Percentiles rank a stretch among this genome's conserved stretches.
These are phyloP conservation scores for Metallyticus violacea DNA, from an alignment of 2,888 invertebrate species.

Conservation along the genomic window DNA sequence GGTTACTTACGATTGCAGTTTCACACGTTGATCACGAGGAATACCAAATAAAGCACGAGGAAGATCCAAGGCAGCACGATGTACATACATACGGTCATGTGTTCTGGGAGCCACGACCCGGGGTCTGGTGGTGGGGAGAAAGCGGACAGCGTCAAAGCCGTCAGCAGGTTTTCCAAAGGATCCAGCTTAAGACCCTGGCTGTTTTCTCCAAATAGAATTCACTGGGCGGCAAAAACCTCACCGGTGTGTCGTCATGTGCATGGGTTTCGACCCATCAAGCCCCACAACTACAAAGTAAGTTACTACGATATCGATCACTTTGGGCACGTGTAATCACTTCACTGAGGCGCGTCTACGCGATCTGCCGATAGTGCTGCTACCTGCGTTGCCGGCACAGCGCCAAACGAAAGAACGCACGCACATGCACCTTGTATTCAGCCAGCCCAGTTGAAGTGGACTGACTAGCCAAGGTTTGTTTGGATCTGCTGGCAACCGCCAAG, in stretches of 20 bases:
- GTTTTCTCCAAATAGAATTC: too few relatives aligned
- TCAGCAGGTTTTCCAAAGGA: neutral
- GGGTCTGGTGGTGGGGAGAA: neutral
- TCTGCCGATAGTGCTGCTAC: neutral
- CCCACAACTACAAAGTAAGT: too few relatives aligned
- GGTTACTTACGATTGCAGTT: conserved; percentile 11
- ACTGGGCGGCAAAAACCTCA: too few relatives aligned
- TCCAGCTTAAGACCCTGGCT: neutral
- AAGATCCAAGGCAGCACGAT: conserved; percentile 66
- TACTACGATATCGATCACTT: neutral
- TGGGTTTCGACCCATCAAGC: too few relatives aligned
- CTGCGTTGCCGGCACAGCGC: neutral
- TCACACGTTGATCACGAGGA: conserved; percentile 64
- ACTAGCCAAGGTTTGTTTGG: neutral
- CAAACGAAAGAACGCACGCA: neutral
- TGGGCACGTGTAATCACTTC: neutral
- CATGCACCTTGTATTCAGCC: neutral
- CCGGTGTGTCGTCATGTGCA: too few relatives aligned
- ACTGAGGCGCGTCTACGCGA: too few relatives aligned
- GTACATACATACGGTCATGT: conserved; percentile 45
- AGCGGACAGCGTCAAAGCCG: neutral
- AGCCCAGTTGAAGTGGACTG: neutral
- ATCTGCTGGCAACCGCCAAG: neutral
- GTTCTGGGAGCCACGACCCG: neutral
- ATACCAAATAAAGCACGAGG: conserved; percentile 63